Evolutionary conservation across 1,140 invertebrate species (phyloP).

Genomic region (Drosophila suzukii): DNA sequence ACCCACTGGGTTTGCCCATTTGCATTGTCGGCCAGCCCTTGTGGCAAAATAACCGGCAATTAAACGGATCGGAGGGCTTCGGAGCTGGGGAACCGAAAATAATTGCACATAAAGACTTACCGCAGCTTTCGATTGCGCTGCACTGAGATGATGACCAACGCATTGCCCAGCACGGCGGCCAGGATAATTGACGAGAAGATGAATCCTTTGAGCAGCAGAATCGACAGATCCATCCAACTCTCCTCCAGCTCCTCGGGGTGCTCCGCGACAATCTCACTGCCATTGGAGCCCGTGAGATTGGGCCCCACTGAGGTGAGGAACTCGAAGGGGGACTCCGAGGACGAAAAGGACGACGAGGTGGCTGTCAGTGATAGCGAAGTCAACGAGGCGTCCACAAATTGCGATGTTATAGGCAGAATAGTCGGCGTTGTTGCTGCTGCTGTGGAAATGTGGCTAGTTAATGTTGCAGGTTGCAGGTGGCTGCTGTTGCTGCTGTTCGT

Average conservation of each 20-base stretch:
- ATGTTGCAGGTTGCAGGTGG: slow-evolving; percentile 29
- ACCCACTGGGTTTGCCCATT: not conserved
- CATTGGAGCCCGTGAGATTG: slow-evolving; percentile 56
- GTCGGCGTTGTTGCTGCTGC: slow-evolving; percentile 51
- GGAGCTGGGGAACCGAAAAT: not conserved
- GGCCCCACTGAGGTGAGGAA: slow-evolving; percentile 56
- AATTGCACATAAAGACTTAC: slow-evolving; percentile 59
- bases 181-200: slow-evolving; percentile 93
- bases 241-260: slow-evolving; percentile 50
- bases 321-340: slow-evolving; percentile 46
- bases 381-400: slow-evolving; percentile 75
- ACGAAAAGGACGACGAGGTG: slow-evolving; percentile 38
- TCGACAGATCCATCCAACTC: slow-evolving; percentile 85
- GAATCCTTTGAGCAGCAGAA: slow-evolving; percentile 89
- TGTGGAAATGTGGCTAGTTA: slow-evolving; percentile 28
- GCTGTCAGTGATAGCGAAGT: slow-evolving; percentile 77
- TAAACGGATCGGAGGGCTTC: slow-evolving; percentile 15
- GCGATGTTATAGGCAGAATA: slow-evolving; percentile 58
- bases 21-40: slow-evolving; percentile 22
- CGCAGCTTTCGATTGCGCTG: slow-evolving; percentile 83
- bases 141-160: slow-evolving; percentile 91
- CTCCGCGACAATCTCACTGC: slow-evolving; percentile 42
- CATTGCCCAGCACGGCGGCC: slow-evolving; percentile 94
- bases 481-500: slow-evolving; percentile 30
- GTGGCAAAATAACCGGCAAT: slow-evolving; percentile 44